Conservation (phyloP, 2,888 invertebrate genomes). For the Drosophila histrio region DNA sequence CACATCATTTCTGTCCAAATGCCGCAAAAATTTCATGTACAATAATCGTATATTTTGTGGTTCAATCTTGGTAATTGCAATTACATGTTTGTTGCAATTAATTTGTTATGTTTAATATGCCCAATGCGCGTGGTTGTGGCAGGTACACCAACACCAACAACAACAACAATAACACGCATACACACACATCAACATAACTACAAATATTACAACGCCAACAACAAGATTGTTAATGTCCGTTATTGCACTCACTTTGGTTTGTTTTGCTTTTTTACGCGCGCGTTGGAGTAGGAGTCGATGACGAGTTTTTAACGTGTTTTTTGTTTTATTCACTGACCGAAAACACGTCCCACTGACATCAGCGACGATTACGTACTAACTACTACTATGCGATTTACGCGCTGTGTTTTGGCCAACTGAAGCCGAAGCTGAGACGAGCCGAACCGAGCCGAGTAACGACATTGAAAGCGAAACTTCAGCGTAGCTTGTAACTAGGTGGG, state of each 20-base stretch:
- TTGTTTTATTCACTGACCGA: constrained; percentile 15
- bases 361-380: constrained; percentile 60
- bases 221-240: constrained; percentile 20
- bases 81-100: constrained; percentile 64
- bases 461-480: constrained; percentile 40
- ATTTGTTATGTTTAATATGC: constrained; percentile 57
- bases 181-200: constrained; percentile 6
- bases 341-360: constrained; percentile 49
- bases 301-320: constrained; percentile 68
- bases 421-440: constrained; percentile 31
- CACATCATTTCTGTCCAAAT: constrained; percentile 53
- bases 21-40: constrained; percentile 49
- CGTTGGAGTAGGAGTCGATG: constrained; percentile 51
- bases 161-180: constrained; percentile 5
- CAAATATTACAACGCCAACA: constrained; percentile 5
- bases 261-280: constrained; percentile 65
- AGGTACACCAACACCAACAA: constrained; percentile 4
- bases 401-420: constrained; percentile 32
- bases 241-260: constrained; percentile 66
- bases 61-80: constrained; percentile 67
- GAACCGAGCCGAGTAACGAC: constrained; percentile 27
- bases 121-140: constrained; percentile 35
- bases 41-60: constrained; percentile 49
- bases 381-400: constrained; percentile 43
- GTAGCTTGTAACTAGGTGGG: neutral